phyloP scores from a whole-genome alignment of 1,140 invertebrate genomes.

The Meloidogyne exigua region DNA sequence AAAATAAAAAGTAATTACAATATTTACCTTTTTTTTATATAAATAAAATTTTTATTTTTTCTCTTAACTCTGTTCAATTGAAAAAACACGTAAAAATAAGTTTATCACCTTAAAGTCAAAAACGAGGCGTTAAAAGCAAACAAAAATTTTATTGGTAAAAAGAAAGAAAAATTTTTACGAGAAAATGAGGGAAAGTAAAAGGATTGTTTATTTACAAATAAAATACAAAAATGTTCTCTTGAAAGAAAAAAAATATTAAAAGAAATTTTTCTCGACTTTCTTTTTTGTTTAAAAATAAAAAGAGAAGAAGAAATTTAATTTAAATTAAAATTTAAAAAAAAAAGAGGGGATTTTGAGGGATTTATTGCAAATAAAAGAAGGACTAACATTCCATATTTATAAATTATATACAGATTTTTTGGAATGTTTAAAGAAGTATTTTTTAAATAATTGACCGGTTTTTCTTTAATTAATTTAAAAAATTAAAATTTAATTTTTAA shows the following conservation, averaged over 20 bases:
- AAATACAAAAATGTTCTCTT: neutral
- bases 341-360: too few species aligned
- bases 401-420: neutral
- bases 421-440: neutral
- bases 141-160: conserved; percentile 2
- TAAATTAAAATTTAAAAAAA: too few species aligned
- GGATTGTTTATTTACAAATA: neutral
- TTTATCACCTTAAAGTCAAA: neutral
- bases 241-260: neutral
- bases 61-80: neutral
- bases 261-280: neutral
- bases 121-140: neutral
- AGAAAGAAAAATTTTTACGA: neutral
- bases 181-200: neutral
- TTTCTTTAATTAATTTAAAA: neutral
- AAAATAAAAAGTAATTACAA: too few species aligned
- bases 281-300: too few species aligned
- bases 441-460: neutral
- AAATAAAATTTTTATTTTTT: neutral
- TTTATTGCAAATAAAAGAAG: too few species aligned
- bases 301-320: too few species aligned
- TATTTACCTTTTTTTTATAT: neutral
- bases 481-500: neutral
- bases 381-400: too few species aligned
- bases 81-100: conserved; percentile 4